These are phyloP conservation scores for Characodon lateralis DNA, from an alignment of 2,797 vertebrate genomes.

Conservation along the genomic window DNA sequence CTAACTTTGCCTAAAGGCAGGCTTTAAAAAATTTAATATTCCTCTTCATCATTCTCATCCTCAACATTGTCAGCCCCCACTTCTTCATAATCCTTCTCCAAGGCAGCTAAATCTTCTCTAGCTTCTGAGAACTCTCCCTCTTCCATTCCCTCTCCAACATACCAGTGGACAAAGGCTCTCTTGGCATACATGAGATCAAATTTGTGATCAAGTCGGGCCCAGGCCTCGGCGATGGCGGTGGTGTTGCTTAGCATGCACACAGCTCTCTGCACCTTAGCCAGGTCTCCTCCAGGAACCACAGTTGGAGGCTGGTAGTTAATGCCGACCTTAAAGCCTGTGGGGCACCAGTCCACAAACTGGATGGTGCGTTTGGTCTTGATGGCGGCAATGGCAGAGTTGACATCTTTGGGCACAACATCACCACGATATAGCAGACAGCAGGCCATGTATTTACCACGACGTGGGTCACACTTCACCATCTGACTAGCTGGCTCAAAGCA, in stretches of 20 bases:
- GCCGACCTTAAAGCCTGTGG: slow-evolving; percentile 90
- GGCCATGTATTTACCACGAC: slow-evolving; percentile 74
- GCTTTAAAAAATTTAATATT: slow-evolving; percentile 57
- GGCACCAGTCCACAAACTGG: slow-evolving; percentile 92
- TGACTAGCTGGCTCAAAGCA: slow-evolving; percentile 91
- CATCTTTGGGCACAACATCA: slow-evolving; percentile 91
- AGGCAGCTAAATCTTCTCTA: slow-evolving; percentile 52
- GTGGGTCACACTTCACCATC: slow-evolving; percentile 93
- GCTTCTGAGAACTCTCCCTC: slow-evolving; percentile 71
- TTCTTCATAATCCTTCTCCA: slow-evolving; percentile 26
- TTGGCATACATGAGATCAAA: slow-evolving; percentile 98
- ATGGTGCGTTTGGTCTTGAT: slow-evolving; percentile 89
- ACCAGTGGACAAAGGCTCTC: slow-evolving; percentile 96
- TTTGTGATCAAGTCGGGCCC: slow-evolving; percentile 94
- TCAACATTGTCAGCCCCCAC: slow-evolving; percentile 44
- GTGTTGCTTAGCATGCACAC: slow-evolving; percentile 97
- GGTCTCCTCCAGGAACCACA: slow-evolving; percentile 89
- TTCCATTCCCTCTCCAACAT: slow-evolving; percentile 75
- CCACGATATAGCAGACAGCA: slow-evolving; percentile 89
- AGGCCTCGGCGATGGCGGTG: slow-evolving; percentile 92
- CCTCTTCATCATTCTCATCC: slow-evolving; percentile 78
- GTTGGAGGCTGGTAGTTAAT: slow-evolving; percentile 96
- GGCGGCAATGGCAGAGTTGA: slow-evolving; percentile 89
- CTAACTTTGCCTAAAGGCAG: neutral
- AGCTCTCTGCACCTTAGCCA: slow-evolving; percentile 90